Base-by-base conservation (phyloP, 2,797 vertebrate species). In the Melanogrammus aeglefinus region DNA sequence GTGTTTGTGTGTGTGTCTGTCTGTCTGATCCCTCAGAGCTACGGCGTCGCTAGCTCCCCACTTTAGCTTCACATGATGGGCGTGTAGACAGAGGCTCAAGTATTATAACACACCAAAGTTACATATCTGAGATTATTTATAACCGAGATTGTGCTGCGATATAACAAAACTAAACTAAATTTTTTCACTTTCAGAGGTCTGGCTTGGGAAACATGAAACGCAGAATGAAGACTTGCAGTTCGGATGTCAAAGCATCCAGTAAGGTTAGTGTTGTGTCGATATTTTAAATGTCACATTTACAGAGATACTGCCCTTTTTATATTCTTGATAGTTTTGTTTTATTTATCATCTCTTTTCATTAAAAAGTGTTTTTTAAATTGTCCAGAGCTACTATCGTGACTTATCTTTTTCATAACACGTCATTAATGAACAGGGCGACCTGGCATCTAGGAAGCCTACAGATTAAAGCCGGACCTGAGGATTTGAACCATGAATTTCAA, bases 151-250 rank as follows among this genome's bases (percentile, higher is more conserved):
- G 16, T 12, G 47, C 47, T 57, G 47, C 10, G 10, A 16, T 44
- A 44, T 44, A 44, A 44, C 41, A 12, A 41, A 44, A 44, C 41
- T 0, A 18, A 63, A n/a, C 57, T 24, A 63, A 63, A 63, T 6
- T 6, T 24, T 0, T 63, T 84, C 74, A 38, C 80, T 78, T 89
- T 79, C 85, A 96, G 95, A 91, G 94, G 90, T 76, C 92, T 80
- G 92, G 90, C 79, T 2, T 89, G 36, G 84, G 88, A 21, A 85
- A 86, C 31, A 80, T 91, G 6, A 92, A 88, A 2, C 86, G 90
- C 72, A 93, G 57, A 16, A 63, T 6, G 57, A 21, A 63, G 57
- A 91, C 89, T 75, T 89, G 76, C 31, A 51, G 76, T 73, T 81
- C 85, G 51, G 83, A 86, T 74, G 82, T 85, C 74, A 91, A 84